A percentile compares a stretch with the other conserved stretches of the same genome.
Evolutionary conservation across 2,888 invertebrate genomes (phyloP).

Genomic region (Chrysolina oricalcia): DNA sequence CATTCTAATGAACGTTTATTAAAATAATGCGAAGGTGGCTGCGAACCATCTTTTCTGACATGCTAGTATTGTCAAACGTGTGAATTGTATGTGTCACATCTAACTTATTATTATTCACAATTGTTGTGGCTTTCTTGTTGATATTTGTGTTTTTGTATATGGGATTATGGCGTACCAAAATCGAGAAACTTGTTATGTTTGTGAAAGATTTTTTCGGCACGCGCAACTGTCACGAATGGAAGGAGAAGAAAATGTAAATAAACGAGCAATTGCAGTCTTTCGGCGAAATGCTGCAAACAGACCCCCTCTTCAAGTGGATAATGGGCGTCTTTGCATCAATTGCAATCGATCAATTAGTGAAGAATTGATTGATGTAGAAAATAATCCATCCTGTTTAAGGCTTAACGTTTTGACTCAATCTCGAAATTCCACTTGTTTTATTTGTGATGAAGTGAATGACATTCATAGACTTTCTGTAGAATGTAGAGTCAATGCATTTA

Average conservation of each 20-base stretch:
- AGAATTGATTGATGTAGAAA: no score
- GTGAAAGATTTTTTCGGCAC: conserved; percentile 1
- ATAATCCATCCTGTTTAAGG: background rate
- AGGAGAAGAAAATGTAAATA: background rate
- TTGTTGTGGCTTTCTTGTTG: background rate
- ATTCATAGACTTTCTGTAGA: no score
- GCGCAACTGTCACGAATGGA: conserved; percentile 2
- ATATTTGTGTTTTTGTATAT: conserved; percentile 4
- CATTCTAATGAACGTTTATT: no score
- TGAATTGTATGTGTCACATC: background rate
- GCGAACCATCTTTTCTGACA: no score
- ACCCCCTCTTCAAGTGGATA: background rate
- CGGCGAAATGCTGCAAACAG: conserved; percentile 1
- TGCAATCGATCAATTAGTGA: no score
- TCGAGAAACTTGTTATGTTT: background rate
- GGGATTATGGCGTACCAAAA: background rate
- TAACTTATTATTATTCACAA: background rate
- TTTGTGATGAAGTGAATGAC: no score
- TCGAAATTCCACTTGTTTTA: background rate
- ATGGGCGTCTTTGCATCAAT: background rate
- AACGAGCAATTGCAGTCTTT: background rate
- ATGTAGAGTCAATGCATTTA: no score
- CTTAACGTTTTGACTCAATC: background rate
- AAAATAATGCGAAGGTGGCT: no score
- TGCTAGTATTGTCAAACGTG: no score